phyloP scores from a whole-genome alignment of 1,140 invertebrate species.

The Bombyx mori region ASM3026992v2 NC_085123.1:10912501-10913000 shows the following conservation, averaged over 20 bases:
- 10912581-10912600: too few species aligned
- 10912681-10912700: constrained; percentile 45
- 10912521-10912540: too few species aligned
- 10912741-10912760: too few species aligned
- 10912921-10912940: constrained; percentile 54
- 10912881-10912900: constrained; percentile 8
- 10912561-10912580: too few species aligned
- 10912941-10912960: constrained; percentile 48
- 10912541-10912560: too few species aligned
- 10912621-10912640: constrained; percentile 67
- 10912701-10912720: background rate
- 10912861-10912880: constrained; percentile 14
- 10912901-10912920: constrained; percentile 25
- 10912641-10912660: constrained; percentile 72
- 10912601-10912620: too few species aligned
- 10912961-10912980: constrained; percentile 33
- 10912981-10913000: constrained; percentile 33
- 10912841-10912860: constrained; percentile 8
- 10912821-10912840: constrained; percentile 12
- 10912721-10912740: too few species aligned
- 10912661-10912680: constrained; percentile 70
- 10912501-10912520: too few species aligned
- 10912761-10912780: constrained; percentile 3
- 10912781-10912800: too few species aligned
- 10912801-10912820: too few species aligned